phyloP scores from a whole-genome alignment of 2,113 vertebrate genomes.

The Neoarius graeffei region DNA sequence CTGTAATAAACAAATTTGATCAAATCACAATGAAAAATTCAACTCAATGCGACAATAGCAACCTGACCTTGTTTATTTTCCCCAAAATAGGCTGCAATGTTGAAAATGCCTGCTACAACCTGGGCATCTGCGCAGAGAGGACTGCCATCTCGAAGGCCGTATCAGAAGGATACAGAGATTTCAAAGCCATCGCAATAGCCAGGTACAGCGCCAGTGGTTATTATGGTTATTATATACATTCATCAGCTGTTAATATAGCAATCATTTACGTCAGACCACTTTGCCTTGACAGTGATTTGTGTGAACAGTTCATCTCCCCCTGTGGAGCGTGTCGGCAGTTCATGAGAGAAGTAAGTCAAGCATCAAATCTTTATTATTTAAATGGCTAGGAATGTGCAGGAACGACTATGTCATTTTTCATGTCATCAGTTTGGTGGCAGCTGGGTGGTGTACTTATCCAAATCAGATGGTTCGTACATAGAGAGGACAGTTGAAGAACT shows the following conservation, averaged over 20 bases:
- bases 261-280: background rate
- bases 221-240: background rate
- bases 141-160: conserved; percentile 84
- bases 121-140: conserved; percentile 86
- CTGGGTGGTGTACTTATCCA: conserved; percentile 84
- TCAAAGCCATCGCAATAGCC: conserved; percentile 86
- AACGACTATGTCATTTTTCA: background rate
- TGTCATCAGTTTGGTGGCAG: conserved; percentile 79
- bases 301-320: conserved; percentile 79
- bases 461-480: conserved; percentile 73
- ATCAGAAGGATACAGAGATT: conserved; percentile 80
- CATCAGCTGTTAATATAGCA: background rate
- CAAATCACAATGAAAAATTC: background rate
- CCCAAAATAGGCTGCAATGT: conserved; percentile 84
- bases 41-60: background rate
- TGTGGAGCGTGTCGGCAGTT: conserved; percentile 93
- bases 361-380: background rate
- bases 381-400: background rate
- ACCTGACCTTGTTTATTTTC: background rate
- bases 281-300: conserved; percentile 75
- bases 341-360: conserved; percentile 86
- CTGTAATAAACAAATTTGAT: background rate
- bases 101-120: conserved; percentile 81
- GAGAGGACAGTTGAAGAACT: conserved; percentile 78
- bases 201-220: conserved; percentile 68